Percentiles rank a stretch among this genome's conserved stretches.
phyloP scores from a whole-genome alignment of 1,140 invertebrate species.

The Micrasema longulum region DNA sequence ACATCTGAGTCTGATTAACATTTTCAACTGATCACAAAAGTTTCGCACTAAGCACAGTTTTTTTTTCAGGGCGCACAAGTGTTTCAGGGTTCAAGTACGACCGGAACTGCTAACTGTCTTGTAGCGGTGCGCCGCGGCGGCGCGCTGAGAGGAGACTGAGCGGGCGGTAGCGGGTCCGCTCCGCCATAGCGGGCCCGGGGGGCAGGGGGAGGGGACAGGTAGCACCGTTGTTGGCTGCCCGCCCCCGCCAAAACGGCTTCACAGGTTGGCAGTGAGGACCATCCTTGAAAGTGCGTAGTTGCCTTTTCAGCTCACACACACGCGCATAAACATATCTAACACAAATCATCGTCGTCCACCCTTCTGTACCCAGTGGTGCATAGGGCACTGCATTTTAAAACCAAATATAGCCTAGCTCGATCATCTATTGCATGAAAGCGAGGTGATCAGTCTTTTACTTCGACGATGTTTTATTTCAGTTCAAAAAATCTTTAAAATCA shows the following conservation, averaged over 20 bases:
- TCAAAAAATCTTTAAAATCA: too few relatives aligned
- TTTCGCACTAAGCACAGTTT: constrained; percentile 5
- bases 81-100: constrained; percentile 19
- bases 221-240: constrained; percentile 66
- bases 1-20: constrained; percentile 38
- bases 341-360: too few relatives aligned
- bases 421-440: too few relatives aligned
- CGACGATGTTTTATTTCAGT: too few relatives aligned
- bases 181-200: constrained; percentile 47
- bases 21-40: not conserved
- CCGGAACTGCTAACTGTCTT: constrained; percentile 7
- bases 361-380: too few relatives aligned
- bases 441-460: too few relatives aligned
- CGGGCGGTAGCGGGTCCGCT: constrained; percentile 26
- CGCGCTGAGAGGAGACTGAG: constrained; percentile 64
- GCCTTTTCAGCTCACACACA: too few relatives aligned
- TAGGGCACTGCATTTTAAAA: too few relatives aligned
- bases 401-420: too few relatives aligned
- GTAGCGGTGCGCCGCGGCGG: constrained; percentile 63
- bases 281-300: constrained; percentile 21
- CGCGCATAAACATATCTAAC: too few relatives aligned
- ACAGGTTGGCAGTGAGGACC: constrained; percentile 22
- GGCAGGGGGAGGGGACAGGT: constrained; percentile 45
- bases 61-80: constrained; percentile 48
- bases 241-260: constrained; percentile 58